These are phyloP conservation scores for Crypturellus undulatus DNA, from an alignment of 2,113 vertebrate species.

Conservation along the genomic window DNA sequence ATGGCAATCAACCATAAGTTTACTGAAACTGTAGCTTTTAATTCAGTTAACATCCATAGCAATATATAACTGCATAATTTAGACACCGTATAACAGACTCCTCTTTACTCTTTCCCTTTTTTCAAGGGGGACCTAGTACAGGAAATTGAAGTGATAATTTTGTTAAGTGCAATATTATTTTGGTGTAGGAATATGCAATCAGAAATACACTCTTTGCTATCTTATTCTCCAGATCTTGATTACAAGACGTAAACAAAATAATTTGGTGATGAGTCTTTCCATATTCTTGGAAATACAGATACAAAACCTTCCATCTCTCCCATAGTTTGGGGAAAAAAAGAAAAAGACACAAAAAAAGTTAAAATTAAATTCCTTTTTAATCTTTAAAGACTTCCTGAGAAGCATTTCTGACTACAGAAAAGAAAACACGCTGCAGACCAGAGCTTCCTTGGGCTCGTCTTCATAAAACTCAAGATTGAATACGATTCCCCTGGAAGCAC, in stretches of 20 bases:
- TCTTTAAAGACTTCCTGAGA: slow-evolving; percentile 42
- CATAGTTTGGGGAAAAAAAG: background rate
- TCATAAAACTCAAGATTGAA: slow-evolving; percentile 39
- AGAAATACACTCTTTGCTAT: background rate
- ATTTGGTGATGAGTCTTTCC: background rate
- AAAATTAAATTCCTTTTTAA: slow-evolving; percentile 49
- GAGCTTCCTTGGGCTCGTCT: background rate
- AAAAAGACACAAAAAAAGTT: background rate
- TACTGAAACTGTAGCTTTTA: background rate
- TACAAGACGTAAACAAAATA: slow-evolving; percentile 27
- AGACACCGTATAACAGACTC: background rate
- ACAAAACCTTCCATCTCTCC: background rate
- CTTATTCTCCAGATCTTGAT: slow-evolving; percentile 22
- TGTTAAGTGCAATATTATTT: background rate
- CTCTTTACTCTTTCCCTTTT: background rate
- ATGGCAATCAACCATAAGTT: background rate
- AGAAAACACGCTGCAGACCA: slow-evolving; percentile 2
- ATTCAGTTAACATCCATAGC: background rate
- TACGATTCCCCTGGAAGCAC: slow-evolving; percentile 38
- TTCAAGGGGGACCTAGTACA: background rate
- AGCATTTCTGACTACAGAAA: background rate
- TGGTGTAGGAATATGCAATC: background rate
- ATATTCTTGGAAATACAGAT: background rate
- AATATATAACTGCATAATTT: background rate
- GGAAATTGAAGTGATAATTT: slow-evolving; percentile 21